Evolutionary conservation across 1,140 invertebrate species (phyloP).

Genomic region (Micrasema minimum): DNA sequence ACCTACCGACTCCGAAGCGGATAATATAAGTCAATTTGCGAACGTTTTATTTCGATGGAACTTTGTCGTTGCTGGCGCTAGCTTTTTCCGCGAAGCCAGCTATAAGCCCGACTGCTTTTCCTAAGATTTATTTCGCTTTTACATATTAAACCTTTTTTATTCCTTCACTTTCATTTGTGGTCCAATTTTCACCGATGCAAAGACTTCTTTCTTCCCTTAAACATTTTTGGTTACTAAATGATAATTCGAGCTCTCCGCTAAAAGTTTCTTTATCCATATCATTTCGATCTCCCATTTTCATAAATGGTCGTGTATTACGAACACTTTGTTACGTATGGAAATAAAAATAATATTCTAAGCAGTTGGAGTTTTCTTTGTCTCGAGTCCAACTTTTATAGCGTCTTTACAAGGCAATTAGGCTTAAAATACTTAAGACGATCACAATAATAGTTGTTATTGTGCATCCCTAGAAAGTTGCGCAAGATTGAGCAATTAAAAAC

Average conservation of each 20-base stretch:
- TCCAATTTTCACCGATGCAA: neutral
- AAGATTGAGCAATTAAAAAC: slow-evolving; percentile 52
- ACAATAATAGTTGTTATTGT: slow-evolving; percentile 39
- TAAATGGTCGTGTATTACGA: no score
- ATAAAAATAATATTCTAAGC: no score
- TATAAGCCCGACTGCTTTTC: slow-evolving; percentile 27
- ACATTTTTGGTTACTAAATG: slow-evolving; percentile 6
- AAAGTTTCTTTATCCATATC: no score
- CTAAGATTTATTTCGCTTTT: slow-evolving; percentile 25
- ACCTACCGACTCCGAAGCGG: slow-evolving; percentile 34
- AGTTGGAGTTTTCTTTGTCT: neutral
- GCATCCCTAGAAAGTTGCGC: slow-evolving; percentile 47
- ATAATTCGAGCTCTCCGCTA: no score
- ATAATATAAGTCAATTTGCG: slow-evolving; percentile 54
- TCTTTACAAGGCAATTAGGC: slow-evolving; percentile 26
- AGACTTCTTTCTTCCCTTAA: neutral
- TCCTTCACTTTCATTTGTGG: slow-evolving; percentile 11
- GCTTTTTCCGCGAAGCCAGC: neutral
- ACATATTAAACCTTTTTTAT: slow-evolving; percentile 27
- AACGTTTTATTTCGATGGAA: slow-evolving; percentile 46
- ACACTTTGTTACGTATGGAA: no score
- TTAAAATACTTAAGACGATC: slow-evolving; percentile 5
- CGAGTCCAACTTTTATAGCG: neutral
- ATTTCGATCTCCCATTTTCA: no score
- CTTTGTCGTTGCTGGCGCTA: slow-evolving; percentile 36